Percentiles rank a stretch among this genome's conserved stretches.
phyloP scores from a whole-genome alignment of 1,140 invertebrate genomes.

The Acyrthosiphon pisum region DNA sequence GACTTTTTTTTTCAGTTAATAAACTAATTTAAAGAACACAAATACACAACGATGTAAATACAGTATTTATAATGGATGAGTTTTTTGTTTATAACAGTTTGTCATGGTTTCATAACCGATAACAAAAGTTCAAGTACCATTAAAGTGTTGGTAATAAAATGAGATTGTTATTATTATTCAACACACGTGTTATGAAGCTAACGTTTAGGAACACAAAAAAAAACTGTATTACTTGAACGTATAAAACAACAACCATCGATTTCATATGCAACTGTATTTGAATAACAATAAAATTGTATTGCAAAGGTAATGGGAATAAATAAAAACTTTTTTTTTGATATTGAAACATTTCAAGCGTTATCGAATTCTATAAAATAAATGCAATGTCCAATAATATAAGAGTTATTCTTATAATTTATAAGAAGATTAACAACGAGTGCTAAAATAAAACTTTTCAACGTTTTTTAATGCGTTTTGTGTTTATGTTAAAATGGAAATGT shows the following conservation, averaged over 20 bases:
- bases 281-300: conserved; percentile 18
- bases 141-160: conserved; percentile 25
- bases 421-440: not conserved
- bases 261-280: not conserved
- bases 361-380: not conserved
- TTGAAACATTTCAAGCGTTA: not conserved
- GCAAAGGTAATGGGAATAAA: not conserved
- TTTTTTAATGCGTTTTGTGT: not conserved
- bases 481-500: not conserved
- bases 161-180: conserved; percentile 42
- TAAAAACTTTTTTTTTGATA: not conserved
- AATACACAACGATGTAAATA: not conserved
- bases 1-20: not conserved
- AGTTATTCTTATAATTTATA: no score
- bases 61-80: not conserved
- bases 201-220: not conserved
- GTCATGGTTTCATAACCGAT: not conserved
- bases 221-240: not conserved
- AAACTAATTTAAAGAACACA: not conserved
- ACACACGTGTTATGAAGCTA: conserved; percentile 39
- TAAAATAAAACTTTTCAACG: not conserved
- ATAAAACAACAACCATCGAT: conserved; percentile 30
- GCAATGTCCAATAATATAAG: not conserved
- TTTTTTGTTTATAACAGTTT: not conserved
- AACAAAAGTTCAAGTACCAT: not conserved